Evolutionary conservation across 2,113 vertebrate genomes (phyloP).

Genomic region (Crypturellus undulatus): DNA sequence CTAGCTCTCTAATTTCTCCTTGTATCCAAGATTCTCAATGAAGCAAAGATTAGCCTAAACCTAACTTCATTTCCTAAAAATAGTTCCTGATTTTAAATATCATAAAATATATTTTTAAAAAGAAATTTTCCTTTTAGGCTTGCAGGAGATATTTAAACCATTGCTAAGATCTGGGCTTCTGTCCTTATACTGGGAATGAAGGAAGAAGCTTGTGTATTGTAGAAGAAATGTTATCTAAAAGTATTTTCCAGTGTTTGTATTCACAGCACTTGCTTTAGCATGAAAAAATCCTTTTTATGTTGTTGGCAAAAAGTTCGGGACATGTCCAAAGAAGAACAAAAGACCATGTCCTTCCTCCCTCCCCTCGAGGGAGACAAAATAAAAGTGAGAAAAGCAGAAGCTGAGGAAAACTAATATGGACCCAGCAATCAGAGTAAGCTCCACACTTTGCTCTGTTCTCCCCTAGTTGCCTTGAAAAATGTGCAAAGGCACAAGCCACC

Average conservation of each 20-base stretch:
- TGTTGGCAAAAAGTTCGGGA: background rate
- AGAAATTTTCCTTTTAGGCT: background rate
- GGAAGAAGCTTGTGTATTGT: background rate
- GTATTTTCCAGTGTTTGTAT: background rate
- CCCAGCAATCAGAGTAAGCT: background rate
- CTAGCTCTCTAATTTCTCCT: background rate
- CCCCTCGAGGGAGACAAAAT: background rate
- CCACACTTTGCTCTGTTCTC: background rate
- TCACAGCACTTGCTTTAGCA: background rate
- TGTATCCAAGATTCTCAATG: background rate
- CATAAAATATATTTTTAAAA: too few relatives aligned
- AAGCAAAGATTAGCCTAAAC: background rate
- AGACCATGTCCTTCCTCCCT: background rate
- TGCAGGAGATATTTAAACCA: background rate
- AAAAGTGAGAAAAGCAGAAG: background rate
- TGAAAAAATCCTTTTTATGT: background rate
- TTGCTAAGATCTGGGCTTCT: background rate
- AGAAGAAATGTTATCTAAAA: background rate
- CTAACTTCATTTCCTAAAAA: background rate
- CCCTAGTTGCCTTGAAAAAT: background rate
- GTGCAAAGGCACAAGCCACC: background rate
- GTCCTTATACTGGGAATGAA: background rate
- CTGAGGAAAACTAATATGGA: background rate
- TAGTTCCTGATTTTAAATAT: background rate
- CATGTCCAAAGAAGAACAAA: background rate